Evolutionary conservation across 2,888 invertebrate species (phyloP).

Genomic region (Cosmia trapezina): DNA sequence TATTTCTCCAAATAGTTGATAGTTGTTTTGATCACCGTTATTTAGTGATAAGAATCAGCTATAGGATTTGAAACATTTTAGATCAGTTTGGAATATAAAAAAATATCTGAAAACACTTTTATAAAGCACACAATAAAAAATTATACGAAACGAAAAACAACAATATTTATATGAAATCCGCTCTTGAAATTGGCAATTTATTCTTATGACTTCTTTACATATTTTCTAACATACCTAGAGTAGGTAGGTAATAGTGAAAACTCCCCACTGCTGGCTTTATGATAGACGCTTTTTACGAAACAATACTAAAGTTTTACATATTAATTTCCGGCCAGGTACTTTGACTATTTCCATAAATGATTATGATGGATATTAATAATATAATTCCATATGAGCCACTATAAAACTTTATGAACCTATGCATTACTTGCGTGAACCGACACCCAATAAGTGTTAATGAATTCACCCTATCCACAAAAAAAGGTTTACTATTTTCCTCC

Average conservation of each 20-base stretch:
- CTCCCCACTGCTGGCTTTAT: not conserved
- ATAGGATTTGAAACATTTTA: not conserved
- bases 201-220: not conserved
- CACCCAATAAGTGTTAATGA: conserved; percentile 54
- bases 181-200: not conserved
- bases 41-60: conserved; percentile 39
- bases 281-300: not conserved
- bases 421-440: conserved; percentile 42
- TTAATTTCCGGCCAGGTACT: conserved; percentile 20
- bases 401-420: conserved; percentile 25
- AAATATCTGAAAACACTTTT: not conserved
- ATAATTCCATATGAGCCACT: conserved; percentile 20
- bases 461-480: conserved; percentile 52
- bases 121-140: not conserved
- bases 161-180: no score
- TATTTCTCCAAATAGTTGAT: conserved; percentile 22
- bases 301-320: conserved; percentile 6
- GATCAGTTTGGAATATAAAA: not conserved
- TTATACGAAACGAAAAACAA: not conserved
- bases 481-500: conserved; percentile 42
- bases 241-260: not conserved
- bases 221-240: not conserved
- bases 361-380: conserved; percentile 14
- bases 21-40: conserved; percentile 19
- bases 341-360: not conserved